Evolutionary conservation across 1,140 invertebrate species (phyloP).

Genomic region (Achroia grisella): DNA sequence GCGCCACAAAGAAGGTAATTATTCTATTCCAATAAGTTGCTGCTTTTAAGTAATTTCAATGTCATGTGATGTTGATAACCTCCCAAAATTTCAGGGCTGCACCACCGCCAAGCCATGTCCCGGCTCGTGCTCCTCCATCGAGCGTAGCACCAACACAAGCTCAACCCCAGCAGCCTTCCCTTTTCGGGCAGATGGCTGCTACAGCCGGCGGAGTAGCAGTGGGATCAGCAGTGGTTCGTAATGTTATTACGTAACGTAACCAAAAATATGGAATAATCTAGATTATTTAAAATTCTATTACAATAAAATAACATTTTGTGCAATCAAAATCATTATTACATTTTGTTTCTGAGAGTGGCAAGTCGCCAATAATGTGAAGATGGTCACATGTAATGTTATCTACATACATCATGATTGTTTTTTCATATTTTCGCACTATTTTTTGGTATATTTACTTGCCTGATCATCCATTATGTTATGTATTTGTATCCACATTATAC

Average conservation of each 20-base stretch:
- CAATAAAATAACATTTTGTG: slow-evolving; percentile 1
- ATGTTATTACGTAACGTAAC: slow-evolving; percentile 50
- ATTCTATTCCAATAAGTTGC: slow-evolving; percentile 13
- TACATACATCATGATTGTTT: slow-evolving; percentile 16
- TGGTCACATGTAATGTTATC: slow-evolving; percentile 40
- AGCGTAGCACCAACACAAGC: slow-evolving; percentile 74
- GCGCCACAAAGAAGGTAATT: slow-evolving; percentile 74
- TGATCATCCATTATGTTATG: no score
- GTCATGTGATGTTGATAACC: slow-evolving; percentile 26
- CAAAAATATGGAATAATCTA: slow-evolving; percentile 7
- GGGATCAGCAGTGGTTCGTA: slow-evolving; percentile 85
- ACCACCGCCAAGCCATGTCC: slow-evolving; percentile 61
- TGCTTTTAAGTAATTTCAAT: slow-evolving; percentile 2
- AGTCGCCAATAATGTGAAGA: slow-evolving; percentile 20
- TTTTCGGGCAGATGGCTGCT: slow-evolving; percentile 92
- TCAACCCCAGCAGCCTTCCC: slow-evolving; percentile 74
- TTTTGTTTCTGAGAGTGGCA: slow-evolving; percentile 21
- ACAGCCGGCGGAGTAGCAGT: slow-evolving; percentile 93
- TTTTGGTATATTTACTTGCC: no score
- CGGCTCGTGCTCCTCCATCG: slow-evolving; percentile 73
- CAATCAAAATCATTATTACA: slow-evolving; percentile 8
- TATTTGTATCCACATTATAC: no score
- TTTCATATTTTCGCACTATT: no score
- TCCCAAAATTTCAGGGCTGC: slow-evolving; percentile 60
- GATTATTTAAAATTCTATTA: slow-evolving; percentile 8